phyloP scores from a whole-genome alignment of 1,140 invertebrate genomes.

The Popillia japonica region DNA sequence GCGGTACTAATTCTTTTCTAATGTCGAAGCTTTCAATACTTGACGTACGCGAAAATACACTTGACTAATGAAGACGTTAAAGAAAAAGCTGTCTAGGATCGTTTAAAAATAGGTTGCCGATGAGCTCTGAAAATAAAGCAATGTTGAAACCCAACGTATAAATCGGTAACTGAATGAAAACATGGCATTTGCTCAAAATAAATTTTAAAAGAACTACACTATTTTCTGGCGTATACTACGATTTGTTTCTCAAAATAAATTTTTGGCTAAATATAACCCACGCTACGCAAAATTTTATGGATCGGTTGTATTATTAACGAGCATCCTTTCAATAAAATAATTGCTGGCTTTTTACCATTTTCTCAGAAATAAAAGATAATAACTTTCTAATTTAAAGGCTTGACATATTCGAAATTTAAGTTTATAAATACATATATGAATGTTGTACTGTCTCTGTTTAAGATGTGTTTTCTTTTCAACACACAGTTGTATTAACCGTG shows the following conservation, averaged over 20 bases:
- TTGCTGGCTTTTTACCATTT: background rate
- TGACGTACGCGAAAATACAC: background rate
- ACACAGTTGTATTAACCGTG: too few relatives aligned
- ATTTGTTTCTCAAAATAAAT: slow-evolving; percentile 31
- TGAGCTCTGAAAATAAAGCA: slow-evolving; percentile 30
- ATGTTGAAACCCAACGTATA: slow-evolving; percentile 19
- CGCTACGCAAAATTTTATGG: background rate
- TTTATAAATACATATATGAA: too few relatives aligned
- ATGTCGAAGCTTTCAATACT: background rate
- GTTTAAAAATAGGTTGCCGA: slow-evolving; percentile 15
- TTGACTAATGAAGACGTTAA: slow-evolving; percentile 22
- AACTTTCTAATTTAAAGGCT: too few relatives aligned
- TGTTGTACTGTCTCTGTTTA: too few relatives aligned
- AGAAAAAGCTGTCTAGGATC: slow-evolving; percentile 29
- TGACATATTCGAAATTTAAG: too few relatives aligned
- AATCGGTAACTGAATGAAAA: slow-evolving; percentile 32
- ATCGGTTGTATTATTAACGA: background rate
- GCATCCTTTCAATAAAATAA: background rate
- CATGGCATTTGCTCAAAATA: slow-evolving; percentile 23
- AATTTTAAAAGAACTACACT: slow-evolving; percentile 20
- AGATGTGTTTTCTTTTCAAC: too few relatives aligned
- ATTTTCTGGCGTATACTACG: slow-evolving; percentile 17
- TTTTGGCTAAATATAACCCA: slow-evolving; percentile 5
- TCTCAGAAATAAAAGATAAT: too few relatives aligned
- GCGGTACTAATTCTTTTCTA: background rate